Evolutionary conservation across 2,888 invertebrate genomes (phyloP).

Genomic region (Agrenia bidenticulata): DNA sequence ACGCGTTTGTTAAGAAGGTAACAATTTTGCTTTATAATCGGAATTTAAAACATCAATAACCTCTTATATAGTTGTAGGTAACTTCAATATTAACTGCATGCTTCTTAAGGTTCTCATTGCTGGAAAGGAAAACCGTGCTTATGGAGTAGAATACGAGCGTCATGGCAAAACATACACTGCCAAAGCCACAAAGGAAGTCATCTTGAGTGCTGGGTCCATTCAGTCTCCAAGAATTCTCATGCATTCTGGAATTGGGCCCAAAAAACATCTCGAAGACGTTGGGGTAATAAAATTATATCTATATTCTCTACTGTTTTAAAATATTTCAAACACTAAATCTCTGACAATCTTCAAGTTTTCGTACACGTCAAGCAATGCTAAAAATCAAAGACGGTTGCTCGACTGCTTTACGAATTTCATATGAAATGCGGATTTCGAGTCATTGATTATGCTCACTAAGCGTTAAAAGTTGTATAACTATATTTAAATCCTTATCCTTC

Average conservation of each 20-base stretch:
- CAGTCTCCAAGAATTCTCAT: conserved; percentile 16
- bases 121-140: conserved; percentile 22
- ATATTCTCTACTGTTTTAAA: background rate
- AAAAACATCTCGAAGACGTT: conserved; percentile 13
- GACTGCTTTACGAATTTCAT: too few relatives aligned
- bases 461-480: too few relatives aligned
- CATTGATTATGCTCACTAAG: too few relatives aligned
- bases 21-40: conserved; percentile 1
- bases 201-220: conserved; percentile 26
- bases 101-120: conserved; percentile 29
- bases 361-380: too few relatives aligned
- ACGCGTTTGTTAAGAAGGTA: conserved; percentile 29
- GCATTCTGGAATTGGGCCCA: conserved; percentile 30
- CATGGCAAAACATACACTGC: conserved; percentile 23
- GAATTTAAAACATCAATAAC: too few relatives aligned
- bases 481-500: too few relatives aligned
- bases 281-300: conserved; percentile 18
- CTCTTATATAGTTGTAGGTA: too few relatives aligned
- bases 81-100: too few relatives aligned
- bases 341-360: too few relatives aligned
- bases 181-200: conserved; percentile 20
- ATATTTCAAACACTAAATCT: too few relatives aligned
- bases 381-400: too few relatives aligned
- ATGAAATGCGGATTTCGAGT: too few relatives aligned
- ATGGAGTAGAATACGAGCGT: conserved; percentile 31